Evolutionary conservation across 30 jellyfish, hydroid and myxozoan genomes (phyloP).

Genomic region (Turritopsis dohrnii): DNA sequence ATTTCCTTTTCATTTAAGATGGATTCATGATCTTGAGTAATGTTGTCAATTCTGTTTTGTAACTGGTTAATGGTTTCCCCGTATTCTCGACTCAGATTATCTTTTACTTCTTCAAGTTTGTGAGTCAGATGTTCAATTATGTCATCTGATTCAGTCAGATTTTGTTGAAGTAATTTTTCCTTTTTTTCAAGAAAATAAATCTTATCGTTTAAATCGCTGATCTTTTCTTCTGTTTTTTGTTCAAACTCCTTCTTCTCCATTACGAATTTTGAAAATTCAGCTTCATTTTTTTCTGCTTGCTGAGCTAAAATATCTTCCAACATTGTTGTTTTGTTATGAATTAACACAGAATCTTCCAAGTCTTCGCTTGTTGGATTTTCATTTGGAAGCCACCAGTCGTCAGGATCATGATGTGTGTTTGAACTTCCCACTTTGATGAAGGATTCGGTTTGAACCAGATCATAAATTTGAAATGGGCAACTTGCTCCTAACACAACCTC

Average conservation of each 20-base stretch:
- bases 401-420: constrained; percentile 19
- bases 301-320: constrained; percentile 59
- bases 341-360: constrained; percentile 49
- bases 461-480: constrained; percentile 60
- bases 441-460: neutral
- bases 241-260: constrained; percentile 2
- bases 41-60: neutral
- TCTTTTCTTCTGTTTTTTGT: constrained; percentile 7
- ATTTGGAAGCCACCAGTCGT: constrained; percentile 56
- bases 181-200: neutral
- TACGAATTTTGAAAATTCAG: neutral
- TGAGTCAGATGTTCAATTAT: neutral
- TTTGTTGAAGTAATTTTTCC: neutral
- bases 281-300: constrained; percentile 54
- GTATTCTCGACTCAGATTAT: neutral
- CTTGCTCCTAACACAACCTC: constrained; percentile 81
- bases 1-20: neutral
- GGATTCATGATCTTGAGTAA: neutral
- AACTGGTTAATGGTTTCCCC: neutral
- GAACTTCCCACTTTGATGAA: neutral
- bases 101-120: neutral
- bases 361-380: constrained; percentile 38
- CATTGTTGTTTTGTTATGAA: constrained; percentile 75
- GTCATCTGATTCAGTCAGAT: constrained; percentile 11
- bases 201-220: constrained; percentile 4